Base-by-base conservation (phyloP, 2,888 invertebrate genomes). In the Dichetophora obliterata region DNA sequence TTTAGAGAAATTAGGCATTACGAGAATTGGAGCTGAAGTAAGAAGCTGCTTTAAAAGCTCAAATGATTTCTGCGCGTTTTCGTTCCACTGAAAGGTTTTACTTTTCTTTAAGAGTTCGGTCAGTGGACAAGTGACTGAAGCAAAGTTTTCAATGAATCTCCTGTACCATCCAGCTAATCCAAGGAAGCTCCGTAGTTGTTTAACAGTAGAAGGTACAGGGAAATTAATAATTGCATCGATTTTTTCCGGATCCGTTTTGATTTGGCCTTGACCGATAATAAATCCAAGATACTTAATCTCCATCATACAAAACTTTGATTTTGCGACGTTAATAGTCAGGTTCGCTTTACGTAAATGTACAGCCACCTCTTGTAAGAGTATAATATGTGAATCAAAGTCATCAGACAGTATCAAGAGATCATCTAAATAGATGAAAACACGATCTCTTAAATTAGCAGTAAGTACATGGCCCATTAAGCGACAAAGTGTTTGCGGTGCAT, bases 391-490 rank as follows among this genome's bases (percentile, higher is more conserved):
- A 0, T 73, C 75, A 14, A 76, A 72, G 19, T 70, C 65, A 1
- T 48, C 61, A 1, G 77, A 77, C 5, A 79, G 43, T 3, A 79
- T 54, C 1, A 79, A 72, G 1, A 79, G 16, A 65, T 79, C 78
- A 16, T 78, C 72, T 2, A 77, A 50, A 48, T 78, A 78, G 2
- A 75, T 63, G n/a, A 78, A 78, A 3, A 78, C 63, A n/a, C 31
- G 57, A 14, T 70, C 19, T 3, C 75, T 37, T 11, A 78, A 27
- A 19, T 74, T 24, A 1, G 57, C 37, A 2, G 72, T 75, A n/a
- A 78, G 76, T 5, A 31, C 31, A 31, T 5, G 31, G 31, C 5
- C 31, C 31, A 31, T 31, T 4, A 31, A 5, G 5, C 31, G 31
- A 31, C 31, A 31, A 31, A 31, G 31, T 4, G 31, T 31, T 31